These are phyloP conservation scores for Orthosia gracilis DNA, from an alignment of 2,888 invertebrate species.

Conservation along the genomic window DNA sequence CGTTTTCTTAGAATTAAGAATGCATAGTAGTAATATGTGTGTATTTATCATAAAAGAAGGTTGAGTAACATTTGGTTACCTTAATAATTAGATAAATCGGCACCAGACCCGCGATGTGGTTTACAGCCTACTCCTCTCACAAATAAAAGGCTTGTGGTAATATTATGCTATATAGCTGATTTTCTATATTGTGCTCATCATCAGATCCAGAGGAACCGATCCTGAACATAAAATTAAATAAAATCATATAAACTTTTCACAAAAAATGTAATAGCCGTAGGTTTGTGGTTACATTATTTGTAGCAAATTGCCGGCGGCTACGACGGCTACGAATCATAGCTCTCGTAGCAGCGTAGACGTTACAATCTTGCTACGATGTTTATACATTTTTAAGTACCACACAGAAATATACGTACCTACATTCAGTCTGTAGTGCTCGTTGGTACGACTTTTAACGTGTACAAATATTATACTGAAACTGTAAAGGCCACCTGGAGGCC, in stretches of 20 bases:
- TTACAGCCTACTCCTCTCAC: not conserved
- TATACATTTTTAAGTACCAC: slow-evolving; percentile 52
- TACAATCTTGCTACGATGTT: slow-evolving; percentile 52
- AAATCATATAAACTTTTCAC: slow-evolving; percentile 37
- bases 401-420: slow-evolving; percentile 25
- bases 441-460: slow-evolving; percentile 14
- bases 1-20: slow-evolving; percentile 1
- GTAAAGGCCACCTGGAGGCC: not conserved
- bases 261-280: slow-evolving; percentile 40
- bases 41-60: not conserved
- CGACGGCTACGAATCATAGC: slow-evolving; percentile 50
- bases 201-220: not conserved
- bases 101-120: not conserved
- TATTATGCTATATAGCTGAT: not conserved
- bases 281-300: slow-evolving; percentile 55
- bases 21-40: not conserved
- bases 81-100: not conserved
- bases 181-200: too few relatives aligned
- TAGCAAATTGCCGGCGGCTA: slow-evolving; percentile 47
- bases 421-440: slow-evolving; percentile 13
- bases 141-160: not conserved
- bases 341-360: slow-evolving; percentile 51
- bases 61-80: not conserved
- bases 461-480: not conserved
- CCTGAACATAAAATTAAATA: slow-evolving; percentile 21